These are phyloP conservation scores for Noctua pronuba DNA, from an alignment of 2,888 invertebrate genomes.

Conservation along the genomic window DNA sequence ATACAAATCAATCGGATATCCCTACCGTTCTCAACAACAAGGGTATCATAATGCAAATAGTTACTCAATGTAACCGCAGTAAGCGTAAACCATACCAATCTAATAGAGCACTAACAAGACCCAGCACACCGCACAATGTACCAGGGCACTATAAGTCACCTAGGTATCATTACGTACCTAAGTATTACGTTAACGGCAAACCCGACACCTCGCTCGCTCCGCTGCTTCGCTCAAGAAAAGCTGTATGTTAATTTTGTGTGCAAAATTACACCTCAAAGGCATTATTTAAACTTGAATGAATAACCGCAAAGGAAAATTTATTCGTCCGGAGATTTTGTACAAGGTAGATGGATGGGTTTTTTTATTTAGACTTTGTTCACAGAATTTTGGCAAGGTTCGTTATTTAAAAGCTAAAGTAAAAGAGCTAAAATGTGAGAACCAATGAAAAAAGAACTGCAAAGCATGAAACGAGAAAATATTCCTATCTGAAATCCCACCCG, in stretches of 20 bases:
- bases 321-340: conserved; percentile 37
- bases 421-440: background rate
- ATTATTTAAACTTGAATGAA: conserved; percentile 55
- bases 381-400: background rate
- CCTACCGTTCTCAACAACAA: background rate
- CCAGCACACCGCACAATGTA: conserved; percentile 24
- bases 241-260: conserved; percentile 56
- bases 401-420: background rate
- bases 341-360: background rate
- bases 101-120: conserved; percentile 31
- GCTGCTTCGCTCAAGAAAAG: conserved; percentile 49
- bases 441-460: background rate
- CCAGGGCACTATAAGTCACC: conserved; percentile 38
- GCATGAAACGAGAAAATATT: background rate
- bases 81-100: conserved; percentile 17
- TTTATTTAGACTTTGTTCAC: conserved; percentile 17
- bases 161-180: conserved; percentile 28
- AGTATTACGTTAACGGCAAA: conserved; percentile 38
- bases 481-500: background rate
- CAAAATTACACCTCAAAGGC: conserved; percentile 55
- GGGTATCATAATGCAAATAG: conserved; percentile 9
- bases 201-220: conserved; percentile 54
- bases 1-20: conserved; percentile 6
- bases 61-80: conserved; percentile 25
- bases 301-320: conserved; percentile 50